Evolutionary conservation across 2,888 invertebrate genomes (phyloP).

Genomic region (Hirtodrosophila alboralis): DNA sequence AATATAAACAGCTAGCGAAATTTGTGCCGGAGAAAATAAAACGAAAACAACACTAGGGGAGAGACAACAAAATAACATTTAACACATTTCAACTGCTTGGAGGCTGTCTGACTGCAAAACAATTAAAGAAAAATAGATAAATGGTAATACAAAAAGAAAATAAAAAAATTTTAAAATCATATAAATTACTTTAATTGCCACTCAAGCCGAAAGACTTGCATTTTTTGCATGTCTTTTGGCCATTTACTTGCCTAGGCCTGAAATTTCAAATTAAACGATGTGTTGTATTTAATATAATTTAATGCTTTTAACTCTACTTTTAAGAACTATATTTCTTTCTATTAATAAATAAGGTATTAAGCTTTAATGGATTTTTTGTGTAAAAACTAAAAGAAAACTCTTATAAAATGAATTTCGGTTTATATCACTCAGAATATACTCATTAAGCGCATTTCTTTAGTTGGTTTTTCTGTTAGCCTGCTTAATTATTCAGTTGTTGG

Average conservation of each 20-base stretch:
- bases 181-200: slow-evolving; percentile 59
- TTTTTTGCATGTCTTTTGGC: slow-evolving; percentile 50
- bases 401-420: no score
- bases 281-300: no score
- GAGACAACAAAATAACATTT: slow-evolving; percentile 35
- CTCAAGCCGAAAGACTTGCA: slow-evolving; percentile 41
- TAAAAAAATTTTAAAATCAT: slow-evolving; percentile 28
- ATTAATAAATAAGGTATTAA: no score
- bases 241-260: not conserved
- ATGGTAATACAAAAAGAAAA: slow-evolving; percentile 33
- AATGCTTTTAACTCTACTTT: no score
- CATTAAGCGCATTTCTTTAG: no score
- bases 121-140: slow-evolving; percentile 64
- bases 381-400: no score
- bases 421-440: no score
- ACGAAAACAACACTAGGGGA: slow-evolving; percentile 15
- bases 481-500: slow-evolving; percentile 3
- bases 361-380: no score
- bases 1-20: slow-evolving; percentile 55
- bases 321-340: no score
- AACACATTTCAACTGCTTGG: slow-evolving; percentile 21
- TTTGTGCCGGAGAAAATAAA: slow-evolving; percentile 72
- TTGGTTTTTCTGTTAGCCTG: not conserved
- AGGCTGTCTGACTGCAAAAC: slow-evolving; percentile 35
- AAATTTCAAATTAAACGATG: no score